Evolutionary conservation across 2,888 invertebrate genomes (phyloP), one percentile per base, ranked within the genome.

Genomic region (Lithosia quadra): DNA sequence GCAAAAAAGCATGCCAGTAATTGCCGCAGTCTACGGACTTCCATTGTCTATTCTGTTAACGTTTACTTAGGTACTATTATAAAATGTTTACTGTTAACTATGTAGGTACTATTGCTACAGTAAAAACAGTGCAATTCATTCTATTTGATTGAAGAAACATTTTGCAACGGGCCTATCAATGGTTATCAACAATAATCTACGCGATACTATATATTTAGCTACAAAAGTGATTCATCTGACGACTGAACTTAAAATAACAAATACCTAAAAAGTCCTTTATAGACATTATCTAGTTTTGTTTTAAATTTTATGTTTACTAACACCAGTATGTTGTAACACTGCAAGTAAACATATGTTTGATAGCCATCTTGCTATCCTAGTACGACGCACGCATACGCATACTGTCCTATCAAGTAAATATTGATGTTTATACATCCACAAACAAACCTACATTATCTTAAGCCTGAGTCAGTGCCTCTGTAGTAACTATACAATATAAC

Each of bases 381-480:
- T 55, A 39, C 34, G 28, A 18, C 34, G 21, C 33, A 59, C 55
- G 63, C 34, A 55, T 33, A 63, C 59, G 63, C 24, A 43, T n/a
- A 39, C 43, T 24, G 22, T 60, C 63, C 43, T 74, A 75, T 81
- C 70, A 62, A 72, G 67, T 71, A 76, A 76, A 78, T 72, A 74
- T 74, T 69, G n/a, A n/a, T 24, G 55, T 58, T 58, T 58, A 58
- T 77, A 72, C 83, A 73, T 78, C 79, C 78, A 81, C 78, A 76
- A 72, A 81, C 78, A 76, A 72, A 72, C 65, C 59, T 73, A 24
- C 57, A 58, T 71, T 75, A 80, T 80, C 79, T 73, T 18, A 7
- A 21, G 18, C n/a, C 43, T 66, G 56, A 67, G 28, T 63, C 59
- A 43, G 34, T 22, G n/a, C 33, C 39, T 18, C 43, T 36, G 49